Evolutionary conservation across 1,140 invertebrate genomes (phyloP).

Genomic region (Drosophila sp.): DNA sequence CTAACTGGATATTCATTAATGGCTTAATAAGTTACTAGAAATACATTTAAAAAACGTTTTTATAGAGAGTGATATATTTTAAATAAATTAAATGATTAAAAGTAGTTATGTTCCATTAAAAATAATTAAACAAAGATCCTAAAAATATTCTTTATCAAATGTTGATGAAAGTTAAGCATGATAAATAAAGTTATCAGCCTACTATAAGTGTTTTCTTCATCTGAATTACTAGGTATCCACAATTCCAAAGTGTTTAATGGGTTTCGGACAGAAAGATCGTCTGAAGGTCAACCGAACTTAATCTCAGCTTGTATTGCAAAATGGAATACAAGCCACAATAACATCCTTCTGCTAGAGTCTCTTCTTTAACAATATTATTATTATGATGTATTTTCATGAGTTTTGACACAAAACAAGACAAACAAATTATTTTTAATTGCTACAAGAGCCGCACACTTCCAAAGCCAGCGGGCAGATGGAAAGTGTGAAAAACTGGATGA

Average conservation of each 20-base stretch:
- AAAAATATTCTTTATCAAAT: too few relatives aligned
- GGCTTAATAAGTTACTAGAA: not conserved
- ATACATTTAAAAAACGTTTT: too few relatives aligned
- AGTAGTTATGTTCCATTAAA: too few relatives aligned
- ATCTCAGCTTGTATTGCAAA: conserved; percentile 1
- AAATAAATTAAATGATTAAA: too few relatives aligned
- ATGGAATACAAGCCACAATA: conserved; percentile 2
- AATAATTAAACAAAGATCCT: too few relatives aligned
- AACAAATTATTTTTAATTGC: conserved; percentile 82
- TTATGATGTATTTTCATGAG: conserved; percentile 72
- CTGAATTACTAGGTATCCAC: too few relatives aligned
- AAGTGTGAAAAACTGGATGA: conserved; percentile 79
- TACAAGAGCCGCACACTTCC: conserved; percentile 52
- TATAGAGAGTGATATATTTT: too few relatives aligned
- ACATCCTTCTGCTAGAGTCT: conserved; percentile 9
- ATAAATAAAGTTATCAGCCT: too few relatives aligned
- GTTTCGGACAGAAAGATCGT: not conserved
- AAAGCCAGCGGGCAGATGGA: conserved; percentile 52
- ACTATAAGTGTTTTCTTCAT: too few relatives aligned
- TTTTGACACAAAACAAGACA: conserved; percentile 76
- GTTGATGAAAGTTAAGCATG: too few relatives aligned
- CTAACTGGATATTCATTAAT: not conserved
- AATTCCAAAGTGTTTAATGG: too few relatives aligned
- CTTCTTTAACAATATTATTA: conserved; percentile 67
- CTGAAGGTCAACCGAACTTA: conserved; percentile 1